A percentile compares a stretch with the other conserved stretches of the same genome.
Conservation (phyloP, 1,140 invertebrate genomes). For the Macrocentrus cingulum region DNA sequence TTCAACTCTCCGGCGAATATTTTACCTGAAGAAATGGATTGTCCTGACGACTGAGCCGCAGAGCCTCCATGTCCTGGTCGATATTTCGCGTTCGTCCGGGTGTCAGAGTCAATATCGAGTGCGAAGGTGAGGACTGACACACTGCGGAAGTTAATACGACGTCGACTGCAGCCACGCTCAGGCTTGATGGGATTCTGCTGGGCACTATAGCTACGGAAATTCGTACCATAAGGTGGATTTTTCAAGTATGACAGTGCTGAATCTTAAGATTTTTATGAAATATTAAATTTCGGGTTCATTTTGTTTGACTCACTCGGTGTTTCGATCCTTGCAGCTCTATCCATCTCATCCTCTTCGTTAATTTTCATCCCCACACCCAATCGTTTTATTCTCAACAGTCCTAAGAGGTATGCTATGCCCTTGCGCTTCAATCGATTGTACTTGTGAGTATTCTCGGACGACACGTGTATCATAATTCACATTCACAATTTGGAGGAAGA, state of each 20-base stretch:
- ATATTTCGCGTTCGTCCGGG: slow-evolving; percentile 76
- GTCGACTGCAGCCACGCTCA: slow-evolving; percentile 59
- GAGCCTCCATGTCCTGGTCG: slow-evolving; percentile 80
- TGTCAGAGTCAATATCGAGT: slow-evolving; percentile 69
- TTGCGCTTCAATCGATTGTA: slow-evolving; percentile 53
- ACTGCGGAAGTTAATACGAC: slow-evolving; percentile 45
- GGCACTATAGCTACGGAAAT: slow-evolving; percentile 43
- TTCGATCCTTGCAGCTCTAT: slow-evolving; percentile 49
- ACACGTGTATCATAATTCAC: slow-evolving; percentile 55
- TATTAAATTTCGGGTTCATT: no score
- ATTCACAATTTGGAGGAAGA: not conserved
- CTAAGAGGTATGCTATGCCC: slow-evolving; percentile 47
- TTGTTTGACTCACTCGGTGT: slow-evolving; percentile 52
- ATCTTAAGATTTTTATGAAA: no score
- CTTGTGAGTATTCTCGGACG: slow-evolving; percentile 43
- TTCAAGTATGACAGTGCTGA: no score
- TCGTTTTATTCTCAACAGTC: slow-evolving; percentile 49
- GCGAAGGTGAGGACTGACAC: slow-evolving; percentile 58
- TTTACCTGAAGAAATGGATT: slow-evolving; percentile 78
- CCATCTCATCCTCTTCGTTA: slow-evolving; percentile 52
- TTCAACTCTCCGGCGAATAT: slow-evolving; percentile 19
- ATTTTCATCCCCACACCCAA: slow-evolving; percentile 53
- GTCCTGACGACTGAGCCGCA: slow-evolving; percentile 76
- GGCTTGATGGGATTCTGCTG: slow-evolving; percentile 55
- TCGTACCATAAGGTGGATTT: not conserved